Base-by-base conservation (phyloP, 2,888 invertebrate species). In the Taphrorychus bicolor region DNA sequence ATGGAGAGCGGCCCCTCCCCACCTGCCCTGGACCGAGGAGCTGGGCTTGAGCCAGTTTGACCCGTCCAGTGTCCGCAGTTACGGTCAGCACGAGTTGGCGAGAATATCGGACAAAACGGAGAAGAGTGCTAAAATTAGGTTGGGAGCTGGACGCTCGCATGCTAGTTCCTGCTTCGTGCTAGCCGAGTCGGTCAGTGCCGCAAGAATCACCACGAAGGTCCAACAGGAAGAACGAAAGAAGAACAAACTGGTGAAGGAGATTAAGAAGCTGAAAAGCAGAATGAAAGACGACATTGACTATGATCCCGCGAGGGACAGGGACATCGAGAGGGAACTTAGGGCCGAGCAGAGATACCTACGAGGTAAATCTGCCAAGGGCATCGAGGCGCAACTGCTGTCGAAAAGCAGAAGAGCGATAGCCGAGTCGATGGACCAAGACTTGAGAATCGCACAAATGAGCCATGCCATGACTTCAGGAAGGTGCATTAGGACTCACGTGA, bases 11-110 rank as follows among this genome's bases (percentile, higher is more conserved):
- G 89, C 93, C 72, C 91, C 32, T 17, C 90, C 93, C 72, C 91
- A 92, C 82, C 83, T 93, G 72, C 92, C 92, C 32, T 90, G 89
- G 88, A 86, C 87, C 68, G 88, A 90, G 80, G 91, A 91, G 80
- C 85, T 89, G 75, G 89, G 88, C 32, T 82, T 91, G 70, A 85
- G 87, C 72, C 88, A 89, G 78, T 90, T 89, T 80, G 87, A 88
- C 77, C 85, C 88, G 72, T 86, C 87, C 77, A 88, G 87, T 74
- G 85, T 92, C 68, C 84, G 85, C 74, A 84, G 87, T 52, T 93
- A 92, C 78, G 87, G 89, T 32, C 85, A 87, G 71, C 86, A 87
- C 75, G 91, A 92, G 78, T 83, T 92, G 57, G 81, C 87, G 21
- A 86, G 86, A 76, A 84, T 91, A 78, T 88, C 91, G 49, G 85